Base-by-base conservation (phyloP, 2,888 invertebrate species). In the Adineta ricciae region DNA sequence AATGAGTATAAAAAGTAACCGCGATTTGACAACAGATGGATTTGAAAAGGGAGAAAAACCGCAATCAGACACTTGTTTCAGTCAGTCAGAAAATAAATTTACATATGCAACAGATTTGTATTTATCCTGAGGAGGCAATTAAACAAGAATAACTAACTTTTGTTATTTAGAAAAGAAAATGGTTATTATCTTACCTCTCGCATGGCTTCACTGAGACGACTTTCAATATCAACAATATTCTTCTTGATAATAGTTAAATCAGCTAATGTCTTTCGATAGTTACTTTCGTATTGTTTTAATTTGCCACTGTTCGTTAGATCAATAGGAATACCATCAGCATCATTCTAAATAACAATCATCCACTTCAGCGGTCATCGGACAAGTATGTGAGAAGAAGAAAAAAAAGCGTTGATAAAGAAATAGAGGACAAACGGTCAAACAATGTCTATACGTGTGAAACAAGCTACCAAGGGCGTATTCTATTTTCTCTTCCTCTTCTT, bases 171-270 rank as follows among this genome's bases (percentile, higher is more conserved):
- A 64, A 14, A 32, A 36, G 19, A 64, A 64, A n/a, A 64, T 64
- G 14, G 14, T 32, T 56, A 64, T 64, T 32, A 64, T 64, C 41
- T 78, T 78, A 78, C 78, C 78, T 78, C 78, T 41, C 78, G 38
- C 78, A 78, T 78, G 0, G 78, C 78, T 78, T 78, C 78, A 78
- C 41, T 78, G 11, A 78, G 41, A 41, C 78, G 78, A n/a, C 78
- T 41, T 78, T 78, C 78, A 78, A 78, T 78, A 41, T 78, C 78
- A 2, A 78, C 78, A 78, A 78, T 78, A n/a, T 38, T 78, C 14
- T 78, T 78, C 24, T 78, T 78, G 38, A 78, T 78, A 41, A 78
- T 78, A 5, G 78, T 11, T 32, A 78, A 41, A 78, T 78, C 41
- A 24, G 38, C 24, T 21, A 78, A 41, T 41, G 78, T 78, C n/a